Conservation (phyloP, 1,140 invertebrate genomes). For the Ceratosolen fusciceps region DNA sequence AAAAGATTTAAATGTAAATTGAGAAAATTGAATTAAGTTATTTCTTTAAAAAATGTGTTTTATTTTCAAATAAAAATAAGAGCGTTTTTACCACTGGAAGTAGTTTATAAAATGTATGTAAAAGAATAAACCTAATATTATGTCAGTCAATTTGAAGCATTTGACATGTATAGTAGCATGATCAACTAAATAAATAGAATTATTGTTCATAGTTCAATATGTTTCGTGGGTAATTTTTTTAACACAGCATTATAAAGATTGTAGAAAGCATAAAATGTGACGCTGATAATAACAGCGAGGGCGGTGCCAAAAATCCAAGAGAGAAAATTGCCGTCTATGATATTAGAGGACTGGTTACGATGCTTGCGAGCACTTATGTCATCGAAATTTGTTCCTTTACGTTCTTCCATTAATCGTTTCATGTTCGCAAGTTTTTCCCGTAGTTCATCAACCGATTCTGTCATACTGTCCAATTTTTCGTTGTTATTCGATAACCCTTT, state of each 20-base stretch:
- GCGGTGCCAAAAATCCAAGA: slow-evolving; percentile 84
- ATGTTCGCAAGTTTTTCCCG: slow-evolving; percentile 82
- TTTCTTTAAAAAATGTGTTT: too few species aligned
- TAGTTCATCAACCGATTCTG: slow-evolving; percentile 84
- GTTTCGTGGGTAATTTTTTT: slow-evolving; percentile 83
- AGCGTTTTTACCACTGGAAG: too few species aligned
- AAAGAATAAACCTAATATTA: too few species aligned
- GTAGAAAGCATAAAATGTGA: slow-evolving; percentile 87
- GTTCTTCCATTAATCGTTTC: slow-evolving; percentile 84
- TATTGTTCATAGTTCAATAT: slow-evolving; percentile 82
- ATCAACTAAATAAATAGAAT: too few species aligned
- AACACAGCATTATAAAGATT: slow-evolving; percentile 85
- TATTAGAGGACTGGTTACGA: slow-evolving; percentile 72
- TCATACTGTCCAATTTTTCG: slow-evolving; percentile 71
- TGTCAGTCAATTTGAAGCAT: too few species aligned
- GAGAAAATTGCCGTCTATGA: slow-evolving; percentile 85
- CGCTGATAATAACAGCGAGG: slow-evolving; percentile 82
- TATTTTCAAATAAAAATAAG: too few species aligned
- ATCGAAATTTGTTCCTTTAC: slow-evolving; percentile 72
- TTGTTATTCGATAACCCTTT: slow-evolving; percentile 2
- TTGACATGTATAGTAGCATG: too few species aligned
- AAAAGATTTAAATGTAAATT: too few species aligned
- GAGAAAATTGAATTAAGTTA: too few species aligned
- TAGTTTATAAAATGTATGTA: too few species aligned
- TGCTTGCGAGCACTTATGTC: slow-evolving; percentile 66